phyloP scores from a whole-genome alignment of 2,797 vertebrate genomes.

The Natrix natrix region DNA sequence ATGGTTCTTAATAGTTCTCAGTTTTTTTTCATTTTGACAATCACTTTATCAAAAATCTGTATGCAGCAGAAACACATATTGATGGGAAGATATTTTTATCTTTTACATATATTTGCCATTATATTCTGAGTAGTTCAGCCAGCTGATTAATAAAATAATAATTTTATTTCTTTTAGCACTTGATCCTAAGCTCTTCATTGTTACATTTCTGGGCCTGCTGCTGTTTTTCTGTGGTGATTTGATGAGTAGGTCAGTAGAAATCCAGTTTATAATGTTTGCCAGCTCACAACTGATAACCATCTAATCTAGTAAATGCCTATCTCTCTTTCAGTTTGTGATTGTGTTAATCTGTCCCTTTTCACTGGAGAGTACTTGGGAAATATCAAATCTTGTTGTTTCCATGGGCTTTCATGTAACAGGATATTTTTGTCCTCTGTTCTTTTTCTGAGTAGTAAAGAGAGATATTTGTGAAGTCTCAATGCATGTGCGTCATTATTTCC shows the following conservation, averaged over 20 bases:
- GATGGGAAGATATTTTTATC: neutral
- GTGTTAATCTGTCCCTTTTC: neutral
- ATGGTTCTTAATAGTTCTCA: neutral
- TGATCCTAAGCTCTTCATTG: conserved; percentile 85
- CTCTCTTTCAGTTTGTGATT: neutral
- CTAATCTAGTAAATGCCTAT: neutral
- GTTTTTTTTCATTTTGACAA: neutral
- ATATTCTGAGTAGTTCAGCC: neutral
- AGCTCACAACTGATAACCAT: neutral
- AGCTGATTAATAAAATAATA: neutral
- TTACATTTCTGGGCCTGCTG: conserved; percentile 83
- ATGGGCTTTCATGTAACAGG: neutral
- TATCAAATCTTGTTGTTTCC: neutral
- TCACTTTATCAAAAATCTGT: neutral
- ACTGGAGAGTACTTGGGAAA: neutral
- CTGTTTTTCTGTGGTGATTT: conserved; percentile 86
- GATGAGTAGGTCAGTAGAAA: conserved; percentile 84
- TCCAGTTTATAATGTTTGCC: neutral
- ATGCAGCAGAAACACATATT: neutral
- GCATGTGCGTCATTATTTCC: neutral
- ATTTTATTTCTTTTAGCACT: conserved; percentile 76
- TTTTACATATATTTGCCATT: neutral
- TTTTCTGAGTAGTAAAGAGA: neutral
- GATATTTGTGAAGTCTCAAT: neutral
- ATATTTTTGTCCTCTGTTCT: neutral